Base-by-base conservation (phyloP, 2,797 vertebrate genomes). In the Lycodopsis pacificus region DNA sequence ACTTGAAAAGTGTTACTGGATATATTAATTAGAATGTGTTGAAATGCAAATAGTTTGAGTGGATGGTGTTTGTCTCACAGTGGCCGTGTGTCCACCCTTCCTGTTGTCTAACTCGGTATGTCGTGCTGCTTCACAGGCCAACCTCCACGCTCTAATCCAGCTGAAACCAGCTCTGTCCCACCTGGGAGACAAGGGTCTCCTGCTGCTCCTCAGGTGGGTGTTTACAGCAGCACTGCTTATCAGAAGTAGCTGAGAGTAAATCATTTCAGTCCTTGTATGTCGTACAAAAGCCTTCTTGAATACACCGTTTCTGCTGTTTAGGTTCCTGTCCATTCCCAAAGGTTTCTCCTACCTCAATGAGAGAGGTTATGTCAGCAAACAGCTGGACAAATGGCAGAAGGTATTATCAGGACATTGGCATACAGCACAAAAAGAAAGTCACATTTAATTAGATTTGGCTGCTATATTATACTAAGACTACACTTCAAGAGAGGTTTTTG, bases 321-420 rank as follows among this genome's bases (percentile, higher is more conserved):
- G 98, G 92, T 99, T 99, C 93, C 94, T 99, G 76, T 99, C 98
- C 79, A 99, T 99, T 93, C 98, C 98, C 78, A 99, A 99, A 93
- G 98, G 98, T 0, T 99, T 99, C 94, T 98, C 98, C 0, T 99
- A 99, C 93, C 94, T 99, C 86, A 99, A 99, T 67, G 98, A 99
- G 92, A 96, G 98, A 83, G 98, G 98, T 68, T 99, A 98, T 62
- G 96, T 99, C 85, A 96, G 96, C 88, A 99, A 99, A 91, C 97
- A 99, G 88, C 95, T 99, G 93, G 98, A 99, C 86, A 98, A 97
- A 86, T 99, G 98, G 98, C 97, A 98, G 88, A 99, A 98, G 98
- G 98, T 99, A 96, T 53, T 19, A 12, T 42, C 11, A 76, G 4
- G 20, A 79, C 46, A 13, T 63, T 64, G 6, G 4, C 56, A 73